These are phyloP conservation scores for Pipistrellus pygmaeus DNA, from an alignment of 2,797 vertebrate genomes.

Conservation along the genomic window DNA sequence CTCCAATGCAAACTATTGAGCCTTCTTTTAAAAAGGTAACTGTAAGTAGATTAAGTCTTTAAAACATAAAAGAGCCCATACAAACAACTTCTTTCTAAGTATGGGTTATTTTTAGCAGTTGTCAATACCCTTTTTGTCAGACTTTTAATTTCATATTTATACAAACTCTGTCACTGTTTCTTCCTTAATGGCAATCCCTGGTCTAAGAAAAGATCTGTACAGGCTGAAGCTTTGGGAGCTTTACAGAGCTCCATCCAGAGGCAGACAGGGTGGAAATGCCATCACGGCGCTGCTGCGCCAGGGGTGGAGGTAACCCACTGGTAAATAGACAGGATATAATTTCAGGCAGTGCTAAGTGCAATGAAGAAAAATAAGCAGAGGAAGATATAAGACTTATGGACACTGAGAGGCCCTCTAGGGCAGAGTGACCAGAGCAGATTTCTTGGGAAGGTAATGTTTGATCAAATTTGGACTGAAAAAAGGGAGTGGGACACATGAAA, in stretches of 20 bases:
- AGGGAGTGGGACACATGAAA: background rate
- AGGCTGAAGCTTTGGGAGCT: background rate
- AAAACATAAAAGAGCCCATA: constrained; percentile 17
- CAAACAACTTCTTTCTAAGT: constrained; percentile 59
- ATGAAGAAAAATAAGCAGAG: background rate
- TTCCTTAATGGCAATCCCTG: constrained; percentile 66
- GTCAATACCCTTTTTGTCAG: constrained; percentile 57
- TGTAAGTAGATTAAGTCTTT: constrained; percentile 24
- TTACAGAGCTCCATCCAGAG: background rate
- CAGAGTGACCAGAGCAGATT: background rate
- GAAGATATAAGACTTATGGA: too few relatives aligned
- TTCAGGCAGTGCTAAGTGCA: background rate
- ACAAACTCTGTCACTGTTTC: constrained; percentile 28
- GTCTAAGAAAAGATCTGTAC: constrained; percentile 59
- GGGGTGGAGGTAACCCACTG: too few relatives aligned
- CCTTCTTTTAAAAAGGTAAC: constrained; percentile 28
- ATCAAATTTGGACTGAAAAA: background rate
- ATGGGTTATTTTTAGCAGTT: constrained; percentile 59
- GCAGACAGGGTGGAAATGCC: background rate
- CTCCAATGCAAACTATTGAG: background rate
- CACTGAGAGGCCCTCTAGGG: background rate
- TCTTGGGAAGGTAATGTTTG: background rate
- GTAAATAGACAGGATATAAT: background rate
- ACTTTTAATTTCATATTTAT: constrained; percentile 50
- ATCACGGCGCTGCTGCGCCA: rapidly evolving